Percentiles rank a stretch among this genome's conserved stretches.
phyloP scores from a whole-genome alignment of 92 coral and sea anemone species.

The Galaxea fascicularis region DNA sequence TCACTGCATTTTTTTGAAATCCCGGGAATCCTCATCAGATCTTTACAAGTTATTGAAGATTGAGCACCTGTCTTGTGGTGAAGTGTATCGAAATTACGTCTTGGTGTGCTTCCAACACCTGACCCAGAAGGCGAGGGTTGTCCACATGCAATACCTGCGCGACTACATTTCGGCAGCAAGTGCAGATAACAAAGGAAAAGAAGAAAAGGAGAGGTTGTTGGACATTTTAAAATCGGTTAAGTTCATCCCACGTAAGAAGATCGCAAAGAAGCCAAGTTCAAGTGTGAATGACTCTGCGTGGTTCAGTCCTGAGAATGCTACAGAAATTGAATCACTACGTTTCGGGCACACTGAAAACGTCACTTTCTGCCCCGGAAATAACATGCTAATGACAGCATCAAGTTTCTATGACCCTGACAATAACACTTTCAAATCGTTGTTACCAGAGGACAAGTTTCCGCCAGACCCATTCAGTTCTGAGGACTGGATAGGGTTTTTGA shows the following conservation, averaged over 20 bases:
- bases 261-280: too few relatives aligned
- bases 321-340: too few relatives aligned
- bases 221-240: conserved; percentile 18
- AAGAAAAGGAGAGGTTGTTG: background rate
- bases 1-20: conserved; percentile 44
- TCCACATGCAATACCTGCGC: conserved; percentile 31
- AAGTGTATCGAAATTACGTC: conserved; percentile 61
- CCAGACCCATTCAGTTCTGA: conserved; percentile 45
- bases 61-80: conserved; percentile 28
- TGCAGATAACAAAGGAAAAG: background rate
- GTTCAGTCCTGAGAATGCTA: too few relatives aligned
- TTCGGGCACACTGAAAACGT: too few relatives aligned
- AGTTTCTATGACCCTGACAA: conserved; percentile 66
- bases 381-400: conserved; percentile 53
- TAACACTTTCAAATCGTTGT: conserved; percentile 55
- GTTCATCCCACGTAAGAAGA: conserved; percentile 40
- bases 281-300: too few relatives aligned
- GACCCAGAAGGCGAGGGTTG: background rate
- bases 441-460: conserved; percentile 58
- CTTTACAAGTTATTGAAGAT: conserved; percentile 49
- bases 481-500: conserved; percentile 66
- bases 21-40: background rate
- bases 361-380: background rate
- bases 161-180: background rate
- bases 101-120: conserved; percentile 15